Evolutionary conservation across 2,888 invertebrate genomes (phyloP), one percentile per base, ranked within the genome.

Genomic region (Pterostichus madidus): DNA sequence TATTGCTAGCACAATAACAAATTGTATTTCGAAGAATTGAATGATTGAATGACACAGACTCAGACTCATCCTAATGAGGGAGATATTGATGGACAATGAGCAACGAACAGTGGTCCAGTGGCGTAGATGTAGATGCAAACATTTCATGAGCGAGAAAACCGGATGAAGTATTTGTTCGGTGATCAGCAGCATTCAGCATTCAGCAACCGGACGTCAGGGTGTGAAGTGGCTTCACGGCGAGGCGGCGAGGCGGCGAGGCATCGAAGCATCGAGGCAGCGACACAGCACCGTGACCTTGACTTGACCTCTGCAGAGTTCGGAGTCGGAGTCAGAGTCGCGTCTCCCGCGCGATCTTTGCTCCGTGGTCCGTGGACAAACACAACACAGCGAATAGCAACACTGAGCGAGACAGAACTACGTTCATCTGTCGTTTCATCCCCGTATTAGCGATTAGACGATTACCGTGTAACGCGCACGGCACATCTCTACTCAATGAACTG

Each of bases 271-370:
- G 17, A 39, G 77, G n/a, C 44, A 44, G 78, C 46, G 46, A 24
- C 64, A 61, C 61, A 44, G 39, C 61, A 78, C n/a, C 61, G 52
- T 78, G 78, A 64, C 78, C 59, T 78, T 78, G 78, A 59, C n/a
- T 8, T 78, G 78, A 78, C 78, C 61, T 78, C 78, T 78, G 61
- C 46, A 39, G 44, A 39, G 46, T 52, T 39, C 61, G 46, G 35
- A 39, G 7, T 39, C 61, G 46, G 35, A 39, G 7, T 39, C 39
- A 39, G 39, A 35, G 52, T 32, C 15, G 13, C 56, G 35, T 77
- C 78, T 78, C 64, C 64, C 31, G 32, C 64, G 64, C 78, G 53
- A 11, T 77, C 77, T 13, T 32, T 77, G 39, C 39, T 39, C 39
- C 24, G 24, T 24, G 24, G 24, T 44, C 44, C 44, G 11, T 39